These are phyloP conservation scores for Stichodactyla mertensii DNA, from an alignment of 64 coral and sea anemone species.

Conservation along the genomic window DNA sequence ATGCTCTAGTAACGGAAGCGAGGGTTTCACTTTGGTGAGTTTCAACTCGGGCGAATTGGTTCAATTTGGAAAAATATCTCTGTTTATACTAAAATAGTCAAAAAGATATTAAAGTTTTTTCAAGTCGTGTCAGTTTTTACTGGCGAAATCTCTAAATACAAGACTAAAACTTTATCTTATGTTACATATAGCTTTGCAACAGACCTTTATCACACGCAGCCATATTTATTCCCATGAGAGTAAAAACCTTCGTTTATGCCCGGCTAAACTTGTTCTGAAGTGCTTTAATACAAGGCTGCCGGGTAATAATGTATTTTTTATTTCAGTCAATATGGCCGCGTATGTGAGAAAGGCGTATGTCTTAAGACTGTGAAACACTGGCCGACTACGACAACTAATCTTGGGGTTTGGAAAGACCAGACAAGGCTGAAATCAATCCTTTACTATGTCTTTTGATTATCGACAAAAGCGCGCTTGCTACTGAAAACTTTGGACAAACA, in stretches of 20 bases:
- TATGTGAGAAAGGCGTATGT: no score
- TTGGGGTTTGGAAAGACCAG: neutral
- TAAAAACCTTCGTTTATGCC: no score
- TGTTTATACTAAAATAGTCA: no score
- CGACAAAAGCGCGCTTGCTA: neutral
- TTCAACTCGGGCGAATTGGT: no score
- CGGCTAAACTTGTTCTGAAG: no score
- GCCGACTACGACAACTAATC: neutral
- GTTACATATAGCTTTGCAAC: neutral
- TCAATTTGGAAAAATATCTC: no score
- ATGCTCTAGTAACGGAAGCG: neutral
- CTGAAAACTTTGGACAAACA: neutral
- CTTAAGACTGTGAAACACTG: neutral
- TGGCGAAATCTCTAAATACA: neutral
- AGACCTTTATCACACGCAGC: no score
- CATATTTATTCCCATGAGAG: no score
- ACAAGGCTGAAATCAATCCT: neutral
- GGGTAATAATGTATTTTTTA: no score
- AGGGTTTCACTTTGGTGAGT: neutral
- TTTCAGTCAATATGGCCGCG: no score
- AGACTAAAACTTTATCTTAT: neutral
- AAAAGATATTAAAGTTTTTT: neutral
- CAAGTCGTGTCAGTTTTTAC: neutral
- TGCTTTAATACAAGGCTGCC: no score
- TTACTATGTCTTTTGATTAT: neutral